Conservation (phyloP, 2,797 vertebrate genomes). For the Prionace glauca region DNA sequence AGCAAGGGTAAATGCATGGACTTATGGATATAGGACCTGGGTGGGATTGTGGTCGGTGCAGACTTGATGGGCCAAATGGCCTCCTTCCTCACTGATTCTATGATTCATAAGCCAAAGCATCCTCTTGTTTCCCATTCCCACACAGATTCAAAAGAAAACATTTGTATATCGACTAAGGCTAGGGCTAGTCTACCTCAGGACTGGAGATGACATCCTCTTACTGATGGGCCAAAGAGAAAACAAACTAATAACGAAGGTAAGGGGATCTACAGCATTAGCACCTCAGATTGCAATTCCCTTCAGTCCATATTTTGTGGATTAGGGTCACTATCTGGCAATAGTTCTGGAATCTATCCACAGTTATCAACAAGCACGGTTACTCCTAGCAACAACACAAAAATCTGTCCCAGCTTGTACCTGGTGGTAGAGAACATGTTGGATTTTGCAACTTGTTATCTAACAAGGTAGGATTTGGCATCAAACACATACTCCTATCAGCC, state of each 20-base stretch:
- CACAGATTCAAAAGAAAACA: background rate
- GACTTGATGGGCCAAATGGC: too few relatives aligned
- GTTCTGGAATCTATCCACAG: background rate
- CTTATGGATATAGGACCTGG: too few relatives aligned
- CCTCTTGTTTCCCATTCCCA: background rate
- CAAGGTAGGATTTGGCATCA: constrained; percentile 16
- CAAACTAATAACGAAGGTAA: background rate
- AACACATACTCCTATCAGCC: background rate
- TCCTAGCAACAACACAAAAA: background rate
- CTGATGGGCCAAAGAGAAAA: background rate
- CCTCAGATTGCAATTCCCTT: background rate
- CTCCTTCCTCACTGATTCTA: too few relatives aligned
- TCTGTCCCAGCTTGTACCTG: constrained; percentile 36
- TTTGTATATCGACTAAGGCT: background rate
- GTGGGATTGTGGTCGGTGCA: too few relatives aligned
- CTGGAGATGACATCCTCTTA: background rate
- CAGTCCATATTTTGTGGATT: background rate
- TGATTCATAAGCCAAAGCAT: background rate
- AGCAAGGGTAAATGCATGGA: too few relatives aligned
- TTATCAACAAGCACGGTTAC: background rate
- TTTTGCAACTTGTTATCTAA: constrained; percentile 17
- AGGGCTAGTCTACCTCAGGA: background rate
- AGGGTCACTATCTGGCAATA: background rate
- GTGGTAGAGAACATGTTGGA: background rate
- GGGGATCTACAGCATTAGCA: background rate